Percentiles rank a stretch among this genome's conserved stretches.
Evolutionary conservation across 2,113 vertebrate genomes (phyloP).

Genomic region (Limnothrissa miodon): DNA sequence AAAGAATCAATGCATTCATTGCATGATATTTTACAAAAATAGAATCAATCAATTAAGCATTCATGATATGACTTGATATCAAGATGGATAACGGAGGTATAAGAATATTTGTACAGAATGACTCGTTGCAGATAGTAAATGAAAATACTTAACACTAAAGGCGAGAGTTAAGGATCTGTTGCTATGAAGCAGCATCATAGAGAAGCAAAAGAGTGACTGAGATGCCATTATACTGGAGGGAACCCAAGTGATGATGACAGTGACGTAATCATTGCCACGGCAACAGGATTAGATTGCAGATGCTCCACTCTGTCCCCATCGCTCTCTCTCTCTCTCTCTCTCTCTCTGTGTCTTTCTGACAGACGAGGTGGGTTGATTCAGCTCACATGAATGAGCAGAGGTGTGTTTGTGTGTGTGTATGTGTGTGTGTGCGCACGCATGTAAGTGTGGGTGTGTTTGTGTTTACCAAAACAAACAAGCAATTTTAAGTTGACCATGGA

Average conservation of each 20-base stretch:
- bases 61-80: background rate
- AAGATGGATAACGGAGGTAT: background rate
- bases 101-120: background rate
- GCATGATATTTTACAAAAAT: too few relatives aligned
- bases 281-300: conserved; percentile 15
- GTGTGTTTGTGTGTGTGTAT: background rate
- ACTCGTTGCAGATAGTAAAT: background rate
- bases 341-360: background rate
- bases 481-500: background rate
- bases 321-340: background rate
- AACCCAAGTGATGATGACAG: conserved; percentile 3
- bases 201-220: background rate
- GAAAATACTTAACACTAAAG: background rate
- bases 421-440: background rate
- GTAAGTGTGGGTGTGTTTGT: background rate
- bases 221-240: background rate
- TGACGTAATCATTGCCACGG: conserved; percentile 6
- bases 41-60: too few relatives aligned
- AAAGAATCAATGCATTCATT: too few relatives aligned
- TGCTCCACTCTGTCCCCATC: background rate
- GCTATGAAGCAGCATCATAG: background rate
- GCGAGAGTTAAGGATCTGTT: background rate
- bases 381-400: background rate
- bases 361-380: background rate
- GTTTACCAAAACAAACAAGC: background rate